Conservation (phyloP, 2,888 invertebrate species). For the Beris morrisii region DNA sequence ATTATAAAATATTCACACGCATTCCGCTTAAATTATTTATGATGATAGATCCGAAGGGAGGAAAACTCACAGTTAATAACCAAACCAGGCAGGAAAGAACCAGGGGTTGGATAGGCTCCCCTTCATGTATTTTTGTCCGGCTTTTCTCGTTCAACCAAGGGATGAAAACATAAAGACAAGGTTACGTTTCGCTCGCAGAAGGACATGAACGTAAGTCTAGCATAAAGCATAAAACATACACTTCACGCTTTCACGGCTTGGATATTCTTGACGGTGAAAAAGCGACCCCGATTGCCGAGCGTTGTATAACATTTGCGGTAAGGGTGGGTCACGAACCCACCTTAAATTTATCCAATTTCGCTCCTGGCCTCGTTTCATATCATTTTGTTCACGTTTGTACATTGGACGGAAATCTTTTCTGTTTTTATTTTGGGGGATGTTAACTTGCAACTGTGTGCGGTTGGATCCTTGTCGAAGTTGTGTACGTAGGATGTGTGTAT, state of each 20-base stretch:
- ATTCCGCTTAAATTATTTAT: conserved; percentile 33
- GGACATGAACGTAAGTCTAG: conserved; percentile 1
- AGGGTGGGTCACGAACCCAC: conserved; percentile 41
- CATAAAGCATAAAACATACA: conserved; percentile 2
- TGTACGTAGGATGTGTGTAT: conserved; percentile 10
- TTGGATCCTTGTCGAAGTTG: not conserved
- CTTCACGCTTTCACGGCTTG: conserved; percentile 18
- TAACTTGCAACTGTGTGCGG: no score
- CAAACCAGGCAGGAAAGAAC: conserved; percentile 1
- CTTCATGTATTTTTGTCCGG: no score
- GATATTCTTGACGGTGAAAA: not conserved
- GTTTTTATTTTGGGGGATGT: no score
- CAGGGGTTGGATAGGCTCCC: conserved; percentile 6
- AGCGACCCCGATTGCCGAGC: not conserved
- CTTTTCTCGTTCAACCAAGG: not conserved
- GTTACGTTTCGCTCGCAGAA: conserved; percentile 10
- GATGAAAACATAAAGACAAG: conserved; percentile 20
- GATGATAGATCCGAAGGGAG: conserved; percentile 21
- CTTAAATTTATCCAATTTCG: conserved; percentile 41
- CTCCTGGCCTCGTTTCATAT: conserved; percentile 37
- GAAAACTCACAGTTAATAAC: conserved; percentile 21
- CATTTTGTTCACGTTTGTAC: conserved; percentile 27
- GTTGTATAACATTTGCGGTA: conserved; percentile 22
- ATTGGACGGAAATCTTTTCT: not conserved
- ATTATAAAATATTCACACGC: conserved; percentile 43